Evolutionary conservation across 30 jellyfish, hydroid and myxozoan species (phyloP).

Genomic region (Aurelia sp.): DNA sequence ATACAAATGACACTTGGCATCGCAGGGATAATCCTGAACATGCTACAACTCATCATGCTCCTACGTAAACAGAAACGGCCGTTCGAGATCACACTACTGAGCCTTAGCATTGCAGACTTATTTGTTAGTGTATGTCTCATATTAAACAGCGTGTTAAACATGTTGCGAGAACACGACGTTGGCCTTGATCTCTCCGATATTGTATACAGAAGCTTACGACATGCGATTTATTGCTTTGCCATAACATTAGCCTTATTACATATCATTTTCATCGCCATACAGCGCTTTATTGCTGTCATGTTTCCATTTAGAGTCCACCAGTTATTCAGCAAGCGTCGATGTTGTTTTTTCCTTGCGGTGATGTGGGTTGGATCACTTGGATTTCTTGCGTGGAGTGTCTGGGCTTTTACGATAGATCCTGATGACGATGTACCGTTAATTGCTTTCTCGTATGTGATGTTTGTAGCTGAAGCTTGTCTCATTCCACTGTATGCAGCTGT

Average conservation of each 20-base stretch:
- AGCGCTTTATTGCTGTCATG: slow-evolving; percentile 15
- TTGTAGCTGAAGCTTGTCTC: background rate
- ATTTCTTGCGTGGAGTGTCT: slow-evolving; percentile 7
- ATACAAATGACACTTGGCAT: background rate
- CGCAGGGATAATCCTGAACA: background rate
- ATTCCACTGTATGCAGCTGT: background rate
- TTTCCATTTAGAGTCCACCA: background rate
- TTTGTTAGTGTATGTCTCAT: background rate
- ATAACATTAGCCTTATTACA: background rate
- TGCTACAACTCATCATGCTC: background rate
- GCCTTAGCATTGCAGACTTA: slow-evolving; percentile 7
- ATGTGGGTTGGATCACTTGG: slow-evolving; percentile 8
- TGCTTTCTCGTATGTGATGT: background rate
- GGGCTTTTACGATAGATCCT: background rate
- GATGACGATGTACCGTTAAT: background rate
- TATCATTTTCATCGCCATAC: slow-evolving; percentile 13
- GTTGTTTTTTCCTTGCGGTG: background rate
- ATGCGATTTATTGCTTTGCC: slow-evolving; percentile 10
- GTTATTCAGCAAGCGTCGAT: slow-evolving; percentile 5
- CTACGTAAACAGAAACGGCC: background rate
- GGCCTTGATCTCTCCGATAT: background rate
- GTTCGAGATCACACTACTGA: slow-evolving; percentile 1
- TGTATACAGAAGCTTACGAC: slow-evolving; percentile 1
- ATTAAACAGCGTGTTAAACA: background rate
- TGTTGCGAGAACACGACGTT: background rate